Conservation (phyloP, 2,113 vertebrate genomes). For the Alectura lathami region DNA sequence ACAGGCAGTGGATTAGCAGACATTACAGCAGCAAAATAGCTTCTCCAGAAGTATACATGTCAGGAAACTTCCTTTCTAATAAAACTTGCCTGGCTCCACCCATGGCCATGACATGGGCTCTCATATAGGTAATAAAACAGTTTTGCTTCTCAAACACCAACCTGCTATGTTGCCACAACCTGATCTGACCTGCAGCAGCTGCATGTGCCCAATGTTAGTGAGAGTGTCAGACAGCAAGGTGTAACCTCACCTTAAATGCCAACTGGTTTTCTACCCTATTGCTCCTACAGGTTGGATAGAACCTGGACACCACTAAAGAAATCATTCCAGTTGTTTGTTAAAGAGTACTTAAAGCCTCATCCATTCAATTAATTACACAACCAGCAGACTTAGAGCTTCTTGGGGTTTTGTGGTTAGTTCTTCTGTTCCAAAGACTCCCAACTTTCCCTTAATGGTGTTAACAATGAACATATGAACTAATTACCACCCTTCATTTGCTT, state of each 20-base stretch:
- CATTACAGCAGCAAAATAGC: not conserved
- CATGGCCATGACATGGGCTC: not conserved
- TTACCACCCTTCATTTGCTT: not conserved
- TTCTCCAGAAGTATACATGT: fast-evolving
- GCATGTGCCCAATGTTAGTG: not conserved
- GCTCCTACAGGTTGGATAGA: not conserved
- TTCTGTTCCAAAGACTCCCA: not conserved
- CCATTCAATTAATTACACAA: not conserved
- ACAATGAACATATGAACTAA: not conserved
- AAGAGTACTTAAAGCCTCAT: not conserved
- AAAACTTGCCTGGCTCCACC: not conserved
- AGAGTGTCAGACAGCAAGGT: not conserved
- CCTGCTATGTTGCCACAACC: fast-evolving
- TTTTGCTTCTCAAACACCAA: not conserved
- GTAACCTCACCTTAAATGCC: not conserved
- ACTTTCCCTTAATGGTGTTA: not conserved
- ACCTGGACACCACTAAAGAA: not conserved
- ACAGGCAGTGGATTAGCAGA: not conserved
- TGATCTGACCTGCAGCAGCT: not conserved
- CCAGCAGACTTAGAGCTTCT: not conserved
- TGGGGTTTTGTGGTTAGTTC: not conserved
- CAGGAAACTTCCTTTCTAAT: not conserved
- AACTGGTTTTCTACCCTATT: not conserved
- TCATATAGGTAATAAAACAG: not conserved
- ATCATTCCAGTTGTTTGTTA: not conserved